phyloP scores from a whole-genome alignment of 2,797 vertebrate genomes.

The Tragopan temminckii region DNA sequence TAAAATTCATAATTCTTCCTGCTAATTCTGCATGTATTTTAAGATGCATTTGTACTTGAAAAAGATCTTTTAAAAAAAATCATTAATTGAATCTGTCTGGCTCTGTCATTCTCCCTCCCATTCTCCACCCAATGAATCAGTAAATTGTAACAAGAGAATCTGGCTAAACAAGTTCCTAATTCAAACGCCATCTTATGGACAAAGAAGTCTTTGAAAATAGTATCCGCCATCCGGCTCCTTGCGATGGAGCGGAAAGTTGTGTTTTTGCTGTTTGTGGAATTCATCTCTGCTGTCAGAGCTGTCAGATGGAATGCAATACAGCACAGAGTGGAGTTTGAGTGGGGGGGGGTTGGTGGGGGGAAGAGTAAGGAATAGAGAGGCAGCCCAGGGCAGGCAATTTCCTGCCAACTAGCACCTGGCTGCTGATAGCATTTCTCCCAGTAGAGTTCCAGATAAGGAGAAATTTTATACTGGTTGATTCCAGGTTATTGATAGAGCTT shows the following conservation, averaged over 20 bases:
- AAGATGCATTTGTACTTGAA: conserved; percentile 66
- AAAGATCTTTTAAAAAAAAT: conserved; percentile 58
- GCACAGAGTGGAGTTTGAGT: not conserved
- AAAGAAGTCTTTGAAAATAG: conserved; percentile 83
- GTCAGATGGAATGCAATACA: not conserved
- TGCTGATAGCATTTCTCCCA: conserved; percentile 71
- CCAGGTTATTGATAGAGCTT: conserved; percentile 17
- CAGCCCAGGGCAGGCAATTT: conserved; percentile 61
- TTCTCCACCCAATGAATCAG: conserved; percentile 78
- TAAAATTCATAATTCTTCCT: not conserved
- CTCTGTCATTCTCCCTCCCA: conserved; percentile 67
- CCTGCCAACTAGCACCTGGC: conserved; percentile 70
- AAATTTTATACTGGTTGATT: not conserved
- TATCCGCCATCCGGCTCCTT: conserved; percentile 76
- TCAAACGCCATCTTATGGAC: conserved; percentile 83
- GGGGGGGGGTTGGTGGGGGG: not conserved
- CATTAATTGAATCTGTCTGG: conserved; percentile 62
- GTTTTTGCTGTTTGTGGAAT: conserved; percentile 68
- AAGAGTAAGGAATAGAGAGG: not conserved
- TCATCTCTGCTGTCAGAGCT: conserved; percentile 36
- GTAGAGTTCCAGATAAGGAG: conserved; percentile 48
- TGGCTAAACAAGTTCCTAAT: conserved; percentile 83
- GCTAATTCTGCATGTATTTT: conserved; percentile 9
- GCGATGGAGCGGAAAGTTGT: conserved; percentile 73
- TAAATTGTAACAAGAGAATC: conserved; percentile 84